Evolutionary conservation across 2,113 vertebrate genomes (phyloP).

Genomic region (Trogon surrucura): DNA sequence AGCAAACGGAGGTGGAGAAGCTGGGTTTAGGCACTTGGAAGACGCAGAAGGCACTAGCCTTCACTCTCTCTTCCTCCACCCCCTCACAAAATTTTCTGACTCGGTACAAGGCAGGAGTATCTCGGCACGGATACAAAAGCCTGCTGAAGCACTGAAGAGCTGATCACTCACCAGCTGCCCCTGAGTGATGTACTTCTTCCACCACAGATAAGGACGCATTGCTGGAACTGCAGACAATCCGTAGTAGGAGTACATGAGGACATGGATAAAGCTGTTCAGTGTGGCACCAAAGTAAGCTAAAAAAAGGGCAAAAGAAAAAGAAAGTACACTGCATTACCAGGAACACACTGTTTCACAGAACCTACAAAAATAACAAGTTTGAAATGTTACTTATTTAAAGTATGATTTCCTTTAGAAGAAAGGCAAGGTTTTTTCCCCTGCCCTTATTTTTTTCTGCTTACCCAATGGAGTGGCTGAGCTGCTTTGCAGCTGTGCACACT

Average conservation of each 20-base stretch:
- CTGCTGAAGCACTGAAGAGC: not conserved
- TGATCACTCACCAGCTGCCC: constrained; percentile 89
- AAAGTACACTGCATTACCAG: constrained; percentile 3
- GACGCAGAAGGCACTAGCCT: not conserved
- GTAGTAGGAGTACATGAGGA: constrained; percentile 98
- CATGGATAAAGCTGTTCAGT: constrained; percentile 96
- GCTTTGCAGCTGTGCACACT: not conserved
- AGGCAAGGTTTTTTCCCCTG: not conserved
- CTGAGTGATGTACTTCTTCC: constrained; percentile 99
- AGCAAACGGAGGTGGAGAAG: not conserved
- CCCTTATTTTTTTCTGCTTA: not conserved
- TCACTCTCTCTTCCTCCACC: not conserved
- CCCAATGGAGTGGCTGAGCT: not conserved
- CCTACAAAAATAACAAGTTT: constrained; percentile 18
- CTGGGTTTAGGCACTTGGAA: not conserved
- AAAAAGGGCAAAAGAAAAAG: constrained; percentile 25
- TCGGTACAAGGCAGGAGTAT: not conserved
- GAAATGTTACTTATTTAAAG: constrained; percentile 46
- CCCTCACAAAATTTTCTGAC: not conserved
- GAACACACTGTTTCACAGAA: not conserved
- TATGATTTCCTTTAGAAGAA: not conserved
- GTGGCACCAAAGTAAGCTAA: constrained; percentile 93
- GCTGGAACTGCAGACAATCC: constrained; percentile 91
- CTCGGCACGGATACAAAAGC: not conserved
- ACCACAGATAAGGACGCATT: constrained; percentile 95